phyloP scores from a whole-genome alignment of 1,140 invertebrate genomes.

The Diachasma alloeum region DNA sequence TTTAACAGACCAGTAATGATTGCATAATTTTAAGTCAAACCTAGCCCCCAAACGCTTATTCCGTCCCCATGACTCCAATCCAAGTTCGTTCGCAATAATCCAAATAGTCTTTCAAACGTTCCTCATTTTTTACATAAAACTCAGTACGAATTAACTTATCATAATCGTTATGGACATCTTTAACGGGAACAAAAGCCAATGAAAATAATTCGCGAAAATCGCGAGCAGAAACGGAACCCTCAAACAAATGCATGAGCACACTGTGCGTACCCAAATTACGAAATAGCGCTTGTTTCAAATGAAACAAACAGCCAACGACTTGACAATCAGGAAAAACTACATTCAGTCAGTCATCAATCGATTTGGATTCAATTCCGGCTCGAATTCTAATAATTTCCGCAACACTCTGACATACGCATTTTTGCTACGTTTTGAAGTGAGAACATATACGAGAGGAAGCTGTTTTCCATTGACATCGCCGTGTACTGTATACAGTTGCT shows the following conservation, averaged over 20 bases:
- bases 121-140: constrained; percentile 4
- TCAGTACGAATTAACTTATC: neutral
- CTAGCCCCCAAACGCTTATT: neutral
- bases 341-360: constrained; percentile 18
- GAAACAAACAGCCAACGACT: constrained; percentile 32
- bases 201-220: constrained; percentile 12
- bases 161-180: neutral
- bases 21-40: neutral
- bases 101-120: neutral
- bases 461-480: constrained; percentile 11
- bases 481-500: constrained; percentile 29
- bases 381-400: constrained; percentile 9
- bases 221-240: neutral
- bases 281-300: constrained; percentile 27
- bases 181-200: constrained; percentile 1
- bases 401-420: constrained; percentile 23
- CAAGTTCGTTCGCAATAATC: constrained; percentile 11
- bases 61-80: constrained; percentile 5
- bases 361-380: constrained; percentile 12
- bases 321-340: constrained; percentile 16
- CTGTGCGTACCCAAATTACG: constrained; percentile 9
- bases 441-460: constrained; percentile 25
- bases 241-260: too few species aligned
- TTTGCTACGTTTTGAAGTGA: constrained; percentile 17
- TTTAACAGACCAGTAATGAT: too few species aligned